Evolutionary conservation across 2,113 vertebrate species (phyloP), one percentile per base, ranked within the genome.

Genomic region (Empidonax alnorum): DNA sequence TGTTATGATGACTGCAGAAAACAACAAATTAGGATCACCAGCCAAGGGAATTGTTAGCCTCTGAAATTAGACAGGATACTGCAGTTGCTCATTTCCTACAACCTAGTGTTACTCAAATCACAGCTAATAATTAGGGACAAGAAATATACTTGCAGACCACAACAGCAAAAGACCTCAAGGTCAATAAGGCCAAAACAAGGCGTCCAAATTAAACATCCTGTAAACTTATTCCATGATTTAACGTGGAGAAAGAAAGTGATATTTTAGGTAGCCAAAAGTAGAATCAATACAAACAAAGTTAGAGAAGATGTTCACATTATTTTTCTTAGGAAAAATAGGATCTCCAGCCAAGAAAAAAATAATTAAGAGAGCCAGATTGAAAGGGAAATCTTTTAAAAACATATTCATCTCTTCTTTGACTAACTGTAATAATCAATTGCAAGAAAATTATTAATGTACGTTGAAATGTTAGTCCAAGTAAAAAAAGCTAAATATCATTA

Each of bases 51-150:
- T 20, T 67, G 22, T 30, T 82, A 71, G 31, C 13, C 13, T 75
- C 87, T 72, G n/a, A 87, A 91, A 94, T 89, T 35, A 69, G 47
- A 65, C 17, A 82, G 53, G 53, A 84, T 91, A 41, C 16, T 75
- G 62, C 71, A 53, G 31, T 91, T 82, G 55, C 21, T 84, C 69
- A 83, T 93, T 94, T 91, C 77, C 84, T 91, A 68, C n/a, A 79
- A 37, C 9, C 28, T 44, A 21, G 28, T 53, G 28, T 61, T 47
- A 79, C 10, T 93, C 39, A 84, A 82, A 63, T 69, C 56, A 37
- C 20, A 68, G 76, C 14, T 53, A 41, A 55, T 49, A 46, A 52
- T 0, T 41, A 20, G 10, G 25, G 18, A 69, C 47, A 39, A 86
- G 59, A 35, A 76, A 62, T 50, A 42, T 8, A 66, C 22, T 66